A percentile compares a stretch with the other conserved stretches of the same genome.
Conservation (phyloP, 1,140 invertebrate genomes). For the Drosophila funebris region DNA sequence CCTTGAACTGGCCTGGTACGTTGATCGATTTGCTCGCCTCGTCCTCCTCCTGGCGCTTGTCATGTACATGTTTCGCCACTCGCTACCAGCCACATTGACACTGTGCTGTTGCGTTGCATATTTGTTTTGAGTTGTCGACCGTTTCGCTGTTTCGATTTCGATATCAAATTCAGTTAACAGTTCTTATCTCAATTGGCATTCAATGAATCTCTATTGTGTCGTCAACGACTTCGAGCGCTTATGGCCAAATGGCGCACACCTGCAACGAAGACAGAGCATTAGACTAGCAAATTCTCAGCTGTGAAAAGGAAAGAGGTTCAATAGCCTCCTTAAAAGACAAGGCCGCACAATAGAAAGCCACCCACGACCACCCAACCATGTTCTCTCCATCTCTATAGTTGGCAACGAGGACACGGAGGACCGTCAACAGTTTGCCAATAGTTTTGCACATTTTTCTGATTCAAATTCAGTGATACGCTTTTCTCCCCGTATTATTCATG, state of each 20-base stretch:
- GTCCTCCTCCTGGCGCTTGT: constrained; percentile 10
- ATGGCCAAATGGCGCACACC: constrained; percentile 49
- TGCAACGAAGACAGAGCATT: constrained; percentile 47
- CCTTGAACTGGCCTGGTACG: background rate
- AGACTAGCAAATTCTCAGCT: constrained; percentile 35
- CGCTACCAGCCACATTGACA: constrained; percentile 17
- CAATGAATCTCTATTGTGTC: constrained; percentile 46
- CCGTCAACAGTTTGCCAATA: constrained; percentile 61
- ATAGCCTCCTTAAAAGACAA: constrained; percentile 53
- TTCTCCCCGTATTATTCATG: constrained; percentile 67
- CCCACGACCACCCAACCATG: no score
- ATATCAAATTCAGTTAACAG: background rate
- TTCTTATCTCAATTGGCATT: constrained; percentile 51
- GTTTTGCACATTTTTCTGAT: constrained; percentile 70
- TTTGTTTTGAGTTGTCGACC: constrained; percentile 7
- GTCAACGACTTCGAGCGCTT: constrained; percentile 51
- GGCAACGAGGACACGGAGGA: constrained; percentile 11
- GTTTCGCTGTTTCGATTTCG: constrained; percentile 4
- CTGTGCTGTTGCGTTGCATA: constrained; percentile 25
- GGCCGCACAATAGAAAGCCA: constrained; percentile 35
- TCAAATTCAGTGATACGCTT: constrained; percentile 35
- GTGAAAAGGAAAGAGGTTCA: constrained; percentile 44
- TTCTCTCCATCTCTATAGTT: background rate
- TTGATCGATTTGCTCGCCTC: background rate
- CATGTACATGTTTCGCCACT: constrained; percentile 31